Evolutionary conservation across 1,140 invertebrate species (phyloP).

Genomic region (Drosophila novamexicana): DNA sequence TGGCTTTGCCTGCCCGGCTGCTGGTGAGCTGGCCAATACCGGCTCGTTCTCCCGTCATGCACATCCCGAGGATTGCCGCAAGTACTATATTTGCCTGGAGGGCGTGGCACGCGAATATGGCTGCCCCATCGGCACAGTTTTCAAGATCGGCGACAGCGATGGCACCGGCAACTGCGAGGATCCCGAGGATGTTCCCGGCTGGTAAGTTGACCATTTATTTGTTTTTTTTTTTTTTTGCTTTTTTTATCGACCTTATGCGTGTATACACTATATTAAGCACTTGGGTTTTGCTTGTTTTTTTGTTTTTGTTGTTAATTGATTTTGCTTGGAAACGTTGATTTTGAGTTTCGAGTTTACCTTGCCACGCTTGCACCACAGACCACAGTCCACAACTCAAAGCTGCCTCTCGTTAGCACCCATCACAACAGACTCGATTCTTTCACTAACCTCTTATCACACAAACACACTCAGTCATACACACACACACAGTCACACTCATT

Average conservation of each 20-base stretch:
- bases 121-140: conserved; percentile 97
- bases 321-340: conserved; percentile 49
- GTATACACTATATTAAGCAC: conserved; percentile 44
- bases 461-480: conserved; percentile 1
- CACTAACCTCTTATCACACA: conserved; percentile 1
- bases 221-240: neutral
- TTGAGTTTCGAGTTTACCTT: conserved; percentile 15
- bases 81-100: conserved; percentile 97
- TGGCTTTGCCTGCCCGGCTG: conserved; percentile 94
- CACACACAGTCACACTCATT: conserved; percentile 7
- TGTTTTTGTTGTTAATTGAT: neutral
- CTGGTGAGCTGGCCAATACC: conserved; percentile 91
- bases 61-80: conserved; percentile 97
- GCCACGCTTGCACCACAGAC: conserved; percentile 60
- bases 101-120: conserved; percentile 96
- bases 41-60: conserved; percentile 97
- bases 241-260: neutral
- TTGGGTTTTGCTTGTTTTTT: conserved; percentile 37
- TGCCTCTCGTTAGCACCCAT: conserved; percentile 5
- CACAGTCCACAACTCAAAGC: neutral
- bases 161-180: conserved; percentile 96
- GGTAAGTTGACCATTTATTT: conserved; percentile 88
- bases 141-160: conserved; percentile 95
- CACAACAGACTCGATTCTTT: neutral
- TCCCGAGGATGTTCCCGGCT: conserved; percentile 96